Conservation (phyloP, 1,140 invertebrate species). For the Propsilocerus akamusi region DNA sequence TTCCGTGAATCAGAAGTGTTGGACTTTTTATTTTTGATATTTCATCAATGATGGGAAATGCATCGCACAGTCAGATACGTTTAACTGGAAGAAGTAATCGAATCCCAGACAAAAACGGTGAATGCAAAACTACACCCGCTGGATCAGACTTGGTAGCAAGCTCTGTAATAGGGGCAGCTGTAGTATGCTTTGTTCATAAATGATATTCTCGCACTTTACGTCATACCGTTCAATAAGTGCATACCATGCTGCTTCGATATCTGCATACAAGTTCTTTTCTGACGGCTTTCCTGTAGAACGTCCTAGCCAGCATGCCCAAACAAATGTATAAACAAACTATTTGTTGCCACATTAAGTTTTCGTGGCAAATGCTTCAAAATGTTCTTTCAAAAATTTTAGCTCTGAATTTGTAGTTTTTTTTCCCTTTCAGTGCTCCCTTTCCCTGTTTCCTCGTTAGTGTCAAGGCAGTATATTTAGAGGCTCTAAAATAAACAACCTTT, state of each 20-base stretch:
- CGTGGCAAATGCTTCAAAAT: constrained; percentile 36
- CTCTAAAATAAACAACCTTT: too few relatives aligned
- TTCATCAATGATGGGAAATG: constrained; percentile 44
- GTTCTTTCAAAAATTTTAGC: constrained; percentile 15
- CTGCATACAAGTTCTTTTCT: constrained; percentile 58
- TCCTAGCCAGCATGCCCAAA: constrained; percentile 46
- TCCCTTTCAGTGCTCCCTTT: constrained; percentile 33
- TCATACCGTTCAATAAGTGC: constrained; percentile 36
- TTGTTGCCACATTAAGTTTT: constrained; percentile 35
- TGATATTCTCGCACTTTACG: constrained; percentile 42
- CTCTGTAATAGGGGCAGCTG: constrained; percentile 51
- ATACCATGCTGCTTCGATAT: constrained; percentile 54
- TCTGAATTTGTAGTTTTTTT: constrained; percentile 21
- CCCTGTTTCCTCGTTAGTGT: constrained; percentile 21
- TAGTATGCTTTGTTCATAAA: constrained; percentile 54
- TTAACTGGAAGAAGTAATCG: constrained; percentile 50
- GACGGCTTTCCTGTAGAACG: constrained; percentile 42
- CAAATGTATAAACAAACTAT: constrained; percentile 54
- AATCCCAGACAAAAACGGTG: constrained; percentile 49
- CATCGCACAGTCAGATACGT: constrained; percentile 55
- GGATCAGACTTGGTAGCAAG: constrained; percentile 41
- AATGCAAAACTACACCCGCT: constrained; percentile 51
- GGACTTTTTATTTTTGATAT: constrained; percentile 47
- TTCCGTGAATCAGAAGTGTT: constrained; percentile 55
- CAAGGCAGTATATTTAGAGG: too few relatives aligned